Percentiles rank a stretch among this genome's conserved stretches.
These are phyloP conservation scores for Paralvinella palmiformis DNA, from an alignment of 1,140 invertebrate species.

Conservation along the genomic window DNA sequence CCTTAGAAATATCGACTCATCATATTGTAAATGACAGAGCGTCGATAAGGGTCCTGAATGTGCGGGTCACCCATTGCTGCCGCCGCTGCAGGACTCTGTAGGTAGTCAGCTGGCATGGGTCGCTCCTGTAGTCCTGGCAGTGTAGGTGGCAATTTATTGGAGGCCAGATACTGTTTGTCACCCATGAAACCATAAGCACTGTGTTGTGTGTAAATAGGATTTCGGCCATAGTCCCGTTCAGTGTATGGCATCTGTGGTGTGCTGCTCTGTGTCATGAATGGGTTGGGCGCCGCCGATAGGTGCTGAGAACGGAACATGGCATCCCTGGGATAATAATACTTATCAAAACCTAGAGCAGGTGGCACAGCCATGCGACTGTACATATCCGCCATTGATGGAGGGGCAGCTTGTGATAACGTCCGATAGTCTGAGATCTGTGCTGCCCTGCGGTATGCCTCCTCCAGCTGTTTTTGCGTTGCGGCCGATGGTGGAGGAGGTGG, in stretches of 20 bases:
- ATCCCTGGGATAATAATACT: conserved; percentile 15
- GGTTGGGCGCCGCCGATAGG: conserved; percentile 8
- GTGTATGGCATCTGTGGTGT: background rate
- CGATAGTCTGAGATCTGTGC: conserved; percentile 14
- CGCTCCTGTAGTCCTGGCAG: background rate
- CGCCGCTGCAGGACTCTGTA: conserved; percentile 28
- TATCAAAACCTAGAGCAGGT: conserved; percentile 11
- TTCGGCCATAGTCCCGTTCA: background rate
- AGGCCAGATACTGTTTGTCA: conserved; percentile 14
- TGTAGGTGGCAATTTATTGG: background rate
- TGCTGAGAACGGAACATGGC: conserved; percentile 15
- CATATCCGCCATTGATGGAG: conserved; percentile 4
- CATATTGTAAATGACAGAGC: conserved; percentile 44
- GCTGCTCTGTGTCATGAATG: background rate
- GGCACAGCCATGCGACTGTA: conserved; percentile 12
- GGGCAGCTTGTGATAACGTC: conserved; percentile 3
- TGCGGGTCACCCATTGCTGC: conserved; percentile 27
- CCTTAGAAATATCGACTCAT: conserved; percentile 37
- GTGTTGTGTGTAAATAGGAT: background rate
- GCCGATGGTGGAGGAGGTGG: background rate
- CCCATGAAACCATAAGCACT: conserved; percentile 12
- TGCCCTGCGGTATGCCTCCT: conserved; percentile 17
- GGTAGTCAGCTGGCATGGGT: conserved; percentile 21
- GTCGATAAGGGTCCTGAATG: conserved; percentile 43
- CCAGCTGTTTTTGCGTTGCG: conserved; percentile 13